Conservation (phyloP, 2,113 vertebrate genomes). For the Leptodactylus fuscus region DNA sequence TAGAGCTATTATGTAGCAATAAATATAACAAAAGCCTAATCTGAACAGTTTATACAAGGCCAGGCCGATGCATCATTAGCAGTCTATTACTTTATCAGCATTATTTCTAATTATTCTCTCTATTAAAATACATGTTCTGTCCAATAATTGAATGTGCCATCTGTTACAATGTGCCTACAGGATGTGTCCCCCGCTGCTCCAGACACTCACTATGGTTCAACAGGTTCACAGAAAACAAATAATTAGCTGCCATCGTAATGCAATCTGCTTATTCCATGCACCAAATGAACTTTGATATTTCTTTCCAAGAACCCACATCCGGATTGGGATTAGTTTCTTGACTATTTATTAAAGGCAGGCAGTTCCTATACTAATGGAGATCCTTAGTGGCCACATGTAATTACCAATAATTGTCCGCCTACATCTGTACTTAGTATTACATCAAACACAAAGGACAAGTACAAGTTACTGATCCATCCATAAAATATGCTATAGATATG, state of each 20-base stretch:
- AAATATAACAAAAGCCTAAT: background rate
- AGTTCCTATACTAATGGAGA: no score
- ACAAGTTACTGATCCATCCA: no score
- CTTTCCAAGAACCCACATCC: background rate
- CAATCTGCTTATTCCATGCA: background rate
- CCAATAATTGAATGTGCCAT: background rate
- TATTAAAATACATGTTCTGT: background rate
- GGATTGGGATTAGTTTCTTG: background rate
- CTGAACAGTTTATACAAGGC: background rate
- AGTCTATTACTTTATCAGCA: background rate
- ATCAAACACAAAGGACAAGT: no score
- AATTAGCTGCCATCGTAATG: background rate
- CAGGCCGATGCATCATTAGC: background rate
- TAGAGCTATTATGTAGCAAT: background rate
- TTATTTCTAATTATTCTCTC: background rate
- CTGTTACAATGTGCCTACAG: background rate
- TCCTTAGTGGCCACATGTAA: no score
- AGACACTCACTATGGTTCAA: background rate
- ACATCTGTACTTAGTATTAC: no score
- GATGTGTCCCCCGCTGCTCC: background rate
- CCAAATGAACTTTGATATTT: background rate
- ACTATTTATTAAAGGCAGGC: no score
- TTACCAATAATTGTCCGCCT: no score
- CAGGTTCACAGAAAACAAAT: background rate
- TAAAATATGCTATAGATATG: no score